Conservation (phyloP, 2,797 vertebrate species). For the Morelia viridis region DNA sequence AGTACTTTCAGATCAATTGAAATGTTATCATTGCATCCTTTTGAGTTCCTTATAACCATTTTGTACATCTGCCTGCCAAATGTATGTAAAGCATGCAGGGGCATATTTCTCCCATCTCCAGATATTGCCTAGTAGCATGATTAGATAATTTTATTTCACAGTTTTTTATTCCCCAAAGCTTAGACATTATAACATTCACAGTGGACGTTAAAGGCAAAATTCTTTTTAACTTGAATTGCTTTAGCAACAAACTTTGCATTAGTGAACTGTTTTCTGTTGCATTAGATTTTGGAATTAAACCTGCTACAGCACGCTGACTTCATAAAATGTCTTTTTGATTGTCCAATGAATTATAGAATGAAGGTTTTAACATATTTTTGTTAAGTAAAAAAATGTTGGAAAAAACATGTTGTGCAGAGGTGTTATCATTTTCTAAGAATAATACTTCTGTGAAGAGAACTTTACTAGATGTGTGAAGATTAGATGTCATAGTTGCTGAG, state of each 20-base stretch:
- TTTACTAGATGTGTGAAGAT: background rate
- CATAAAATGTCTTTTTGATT: background rate
- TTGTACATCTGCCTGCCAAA: background rate
- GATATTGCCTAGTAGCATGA: background rate
- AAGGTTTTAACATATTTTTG: background rate
- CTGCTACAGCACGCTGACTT: background rate
- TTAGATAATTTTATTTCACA: background rate
- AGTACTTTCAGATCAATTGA: background rate
- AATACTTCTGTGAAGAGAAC: background rate
- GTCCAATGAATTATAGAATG: background rate
- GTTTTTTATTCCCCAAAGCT: background rate
- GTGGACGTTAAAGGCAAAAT: slow-evolving; percentile 35
- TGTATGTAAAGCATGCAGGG: background rate
- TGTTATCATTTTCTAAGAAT: background rate
- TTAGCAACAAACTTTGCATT: background rate
- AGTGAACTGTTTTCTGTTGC: background rate
- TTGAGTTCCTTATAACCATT: background rate
- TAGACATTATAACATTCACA: background rate
- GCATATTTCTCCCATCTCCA: background rate
- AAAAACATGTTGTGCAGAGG: background rate
- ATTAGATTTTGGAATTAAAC: background rate
- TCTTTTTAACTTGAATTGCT: slow-evolving; percentile 33
- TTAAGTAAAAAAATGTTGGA: background rate
- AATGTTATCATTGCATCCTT: background rate
- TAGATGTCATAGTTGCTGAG: background rate